Percentiles rank a stretch among this genome's conserved stretches.
These are phyloP conservation scores for Lepisosteus oculatus DNA, from an alignment of 2,113 vertebrate species.

Conservation along the genomic window DNA sequence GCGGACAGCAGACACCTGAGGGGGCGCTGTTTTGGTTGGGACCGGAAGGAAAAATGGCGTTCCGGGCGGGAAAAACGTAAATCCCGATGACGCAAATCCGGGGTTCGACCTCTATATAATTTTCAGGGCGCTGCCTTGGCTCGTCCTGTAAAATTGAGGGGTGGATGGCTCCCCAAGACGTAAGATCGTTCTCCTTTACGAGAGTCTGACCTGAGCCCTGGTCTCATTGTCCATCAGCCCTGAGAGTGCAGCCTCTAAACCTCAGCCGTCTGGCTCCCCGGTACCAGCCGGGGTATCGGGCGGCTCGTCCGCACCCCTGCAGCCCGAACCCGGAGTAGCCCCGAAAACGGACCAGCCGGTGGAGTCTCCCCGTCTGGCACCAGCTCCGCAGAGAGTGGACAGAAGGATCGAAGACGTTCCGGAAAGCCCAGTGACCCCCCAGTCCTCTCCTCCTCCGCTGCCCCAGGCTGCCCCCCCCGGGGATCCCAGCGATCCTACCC, in stretches of 20 bases:
- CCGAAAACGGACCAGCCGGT: conserved; percentile 44
- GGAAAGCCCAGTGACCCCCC: conserved; percentile 33
- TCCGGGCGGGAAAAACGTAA: no score
- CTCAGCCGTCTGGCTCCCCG: conserved; percentile 6
- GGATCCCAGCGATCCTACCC: conserved; percentile 15
- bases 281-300: background rate
- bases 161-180: no score
- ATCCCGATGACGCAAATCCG: no score
- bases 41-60: no score
- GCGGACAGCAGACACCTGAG: no score
- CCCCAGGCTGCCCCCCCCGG: background rate
- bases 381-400: no score
- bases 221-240: conserved; percentile 59
- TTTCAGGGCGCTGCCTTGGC: no score
- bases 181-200: conserved; percentile 1
- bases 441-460: conserved; percentile 58
- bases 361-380: conserved; percentile 44
- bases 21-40: no score
- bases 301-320: background rate
- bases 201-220: conserved; percentile 37
- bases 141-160: no score
- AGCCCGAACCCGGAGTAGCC: background rate
- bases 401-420: no score
- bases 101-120: no score
- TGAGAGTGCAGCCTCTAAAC: conserved; percentile 10